These are phyloP conservation scores for Adelphocoris suturalis DNA, from an alignment of 2,888 invertebrate species.

Conservation along the genomic window DNA sequence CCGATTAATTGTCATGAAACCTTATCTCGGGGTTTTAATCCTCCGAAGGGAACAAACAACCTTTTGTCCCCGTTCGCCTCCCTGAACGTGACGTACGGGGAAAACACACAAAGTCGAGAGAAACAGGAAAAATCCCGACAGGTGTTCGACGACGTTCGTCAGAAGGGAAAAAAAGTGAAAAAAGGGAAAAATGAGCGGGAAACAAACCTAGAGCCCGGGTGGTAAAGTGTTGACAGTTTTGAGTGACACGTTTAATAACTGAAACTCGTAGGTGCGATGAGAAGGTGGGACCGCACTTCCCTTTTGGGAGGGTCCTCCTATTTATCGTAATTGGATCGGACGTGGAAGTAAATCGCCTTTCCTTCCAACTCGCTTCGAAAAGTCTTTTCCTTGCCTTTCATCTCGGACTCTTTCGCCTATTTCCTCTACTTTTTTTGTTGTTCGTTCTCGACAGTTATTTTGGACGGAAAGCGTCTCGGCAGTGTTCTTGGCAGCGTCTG, in stretches of 20 bases:
- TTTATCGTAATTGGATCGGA: constrained; percentile 50
- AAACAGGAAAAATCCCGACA: background rate
- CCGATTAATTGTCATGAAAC: constrained; percentile 54
- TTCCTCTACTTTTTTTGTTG: background rate
- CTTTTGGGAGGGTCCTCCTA: background rate
- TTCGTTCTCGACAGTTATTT: background rate
- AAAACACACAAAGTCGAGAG: constrained; percentile 52
- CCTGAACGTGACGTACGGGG: constrained; percentile 14
- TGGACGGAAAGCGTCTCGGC: background rate
- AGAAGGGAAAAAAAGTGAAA: background rate
- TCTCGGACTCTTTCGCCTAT: constrained; percentile 15
- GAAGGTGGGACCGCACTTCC: background rate
- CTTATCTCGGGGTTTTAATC: constrained; percentile 39
- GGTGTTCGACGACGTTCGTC: background rate
- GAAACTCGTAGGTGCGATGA: constrained; percentile 45
- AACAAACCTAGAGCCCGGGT: background rate
- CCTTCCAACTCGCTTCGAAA: background rate
- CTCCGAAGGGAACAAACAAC: constrained; percentile 22
- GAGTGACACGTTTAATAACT: constrained; percentile 54
- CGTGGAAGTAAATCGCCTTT: constrained; percentile 45
- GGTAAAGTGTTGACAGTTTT: constrained; percentile 7
- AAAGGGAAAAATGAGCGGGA: background rate
- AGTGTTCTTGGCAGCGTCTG: constrained; percentile 2
- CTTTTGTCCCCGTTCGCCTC: background rate
- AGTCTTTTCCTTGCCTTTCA: constrained; percentile 9